Evolutionary conservation across 35 echinoderm and acorn worm species (phyloP).

Genomic region (Ophiothrix spiculata): DNA sequence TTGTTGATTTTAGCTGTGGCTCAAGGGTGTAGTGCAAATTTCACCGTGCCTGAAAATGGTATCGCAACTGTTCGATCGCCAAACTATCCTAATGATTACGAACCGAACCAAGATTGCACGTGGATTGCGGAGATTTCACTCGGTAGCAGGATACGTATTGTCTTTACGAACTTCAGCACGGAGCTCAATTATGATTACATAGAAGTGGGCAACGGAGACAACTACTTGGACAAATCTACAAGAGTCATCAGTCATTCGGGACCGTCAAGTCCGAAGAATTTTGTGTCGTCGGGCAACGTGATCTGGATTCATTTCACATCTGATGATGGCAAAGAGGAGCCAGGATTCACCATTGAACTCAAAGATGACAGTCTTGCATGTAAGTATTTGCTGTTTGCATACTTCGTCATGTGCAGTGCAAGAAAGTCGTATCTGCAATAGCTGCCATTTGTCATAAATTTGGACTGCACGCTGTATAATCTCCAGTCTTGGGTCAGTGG

Average conservation of each 20-base stretch:
- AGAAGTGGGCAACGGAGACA: slow-evolving; percentile 70
- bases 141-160: slow-evolving; percentile 47
- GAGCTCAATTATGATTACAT: slow-evolving; percentile 69
- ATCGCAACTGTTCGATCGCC: slow-evolving; percentile 46
- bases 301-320: slow-evolving; percentile 62
- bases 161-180: slow-evolving; percentile 72
- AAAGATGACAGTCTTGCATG: slow-evolving; percentile 68
- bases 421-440: too few relatives aligned
- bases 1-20: not conserved
- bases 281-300: slow-evolving; percentile 62
- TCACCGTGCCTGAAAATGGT: slow-evolving; percentile 59
- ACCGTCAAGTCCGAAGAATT: slow-evolving; percentile 44
- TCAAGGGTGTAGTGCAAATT: slow-evolving; percentile 56
- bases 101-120: slow-evolving; percentile 40
- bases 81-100: slow-evolving; percentile 74
- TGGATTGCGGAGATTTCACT: slow-evolving; percentile 54
- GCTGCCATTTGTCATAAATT: too few relatives aligned
- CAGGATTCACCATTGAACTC: slow-evolving; percentile 58
- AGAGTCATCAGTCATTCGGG: slow-evolving; percentile 61
- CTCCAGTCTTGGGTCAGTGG: too few relatives aligned
- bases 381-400: too few relatives aligned
- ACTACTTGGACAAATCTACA: not conserved
- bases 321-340: slow-evolving; percentile 53
- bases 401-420: too few relatives aligned
- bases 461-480: too few relatives aligned